These are phyloP conservation scores for Orthosia gothica DNA, from an alignment of 2,888 invertebrate genomes.

Conservation along the genomic window DNA sequence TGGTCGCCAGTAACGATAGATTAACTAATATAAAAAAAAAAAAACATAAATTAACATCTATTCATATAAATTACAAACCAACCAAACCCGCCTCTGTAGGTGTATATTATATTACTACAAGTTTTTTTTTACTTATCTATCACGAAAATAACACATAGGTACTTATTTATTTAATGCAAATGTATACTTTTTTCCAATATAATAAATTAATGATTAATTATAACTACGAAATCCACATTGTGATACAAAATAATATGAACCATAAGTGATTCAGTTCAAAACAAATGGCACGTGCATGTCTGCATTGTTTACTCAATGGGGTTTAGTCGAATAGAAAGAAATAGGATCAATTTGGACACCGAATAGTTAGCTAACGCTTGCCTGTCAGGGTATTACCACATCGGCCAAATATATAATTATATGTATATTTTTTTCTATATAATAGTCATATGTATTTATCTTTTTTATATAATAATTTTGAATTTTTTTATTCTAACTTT, in stretches of 20 bases:
- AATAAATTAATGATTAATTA: conserved; percentile 84
- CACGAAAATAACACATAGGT: conserved; percentile 89
- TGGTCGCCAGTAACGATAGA: conserved; percentile 80
- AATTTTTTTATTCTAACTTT: conserved; percentile 90
- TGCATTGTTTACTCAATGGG: conserved; percentile 86
- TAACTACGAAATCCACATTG: conserved; percentile 82
- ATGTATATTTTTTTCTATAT: conserved; percentile 90
- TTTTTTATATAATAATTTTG: conserved; percentile 91
- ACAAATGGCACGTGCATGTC: conserved; percentile 90
- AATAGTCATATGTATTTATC: conserved; percentile 91
- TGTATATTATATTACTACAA: conserved; percentile 84
- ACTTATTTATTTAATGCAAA: conserved; percentile 87
- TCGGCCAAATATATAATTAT: conserved; percentile 90
- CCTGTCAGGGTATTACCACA: conserved; percentile 95
- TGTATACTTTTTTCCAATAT: conserved; percentile 84
- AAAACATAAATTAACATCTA: conserved; percentile 74
- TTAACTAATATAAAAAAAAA: conserved; percentile 63
- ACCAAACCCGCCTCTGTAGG: conserved; percentile 85
- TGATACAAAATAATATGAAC: conserved; percentile 82
- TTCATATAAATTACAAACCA: conserved; percentile 81
- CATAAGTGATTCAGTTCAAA: conserved; percentile 84
- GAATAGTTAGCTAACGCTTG: conserved; percentile 91
- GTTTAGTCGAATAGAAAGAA: conserved; percentile 77
- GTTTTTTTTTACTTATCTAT: conserved; percentile 87
- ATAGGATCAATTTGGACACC: conserved; percentile 89